Evolutionary conservation across 2,797 vertebrate genomes (phyloP), one percentile per base, ranked within the genome.

Genomic region (Austrolebias charrua): DNA sequence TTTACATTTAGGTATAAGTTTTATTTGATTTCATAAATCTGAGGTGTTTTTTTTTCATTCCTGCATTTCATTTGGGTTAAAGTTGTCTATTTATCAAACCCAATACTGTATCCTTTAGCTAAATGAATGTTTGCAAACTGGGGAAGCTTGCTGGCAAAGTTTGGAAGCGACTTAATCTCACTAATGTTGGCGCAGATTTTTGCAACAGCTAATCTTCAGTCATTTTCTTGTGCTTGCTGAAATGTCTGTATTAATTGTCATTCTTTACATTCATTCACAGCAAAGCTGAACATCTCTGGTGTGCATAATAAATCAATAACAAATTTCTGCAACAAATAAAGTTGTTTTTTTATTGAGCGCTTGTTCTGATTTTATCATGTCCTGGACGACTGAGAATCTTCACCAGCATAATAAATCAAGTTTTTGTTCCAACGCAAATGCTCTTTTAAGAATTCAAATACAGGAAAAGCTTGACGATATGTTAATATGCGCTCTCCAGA

Each of bases 301-400:
- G 61, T 75, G 68, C 61, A 75, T 69, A 75, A 74, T 81, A 65
- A 81, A 78, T 72, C 72, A 66, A n/a, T n/a, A n/a, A n/a, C n/a
- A n/a, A n/a, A n/a, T n/a, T n/a, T n/a, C n/a, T n/a, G n/a, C n/a
- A n/a, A n/a, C n/a, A n/a, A n/a, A n/a, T n/a, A n/a, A n/a, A n/a
- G n/a, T n/a, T n/a, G n/a, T n/a, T n/a, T n/a, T n/a, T n/a, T n/a
- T n/a, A n/a, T n/a, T n/a, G n/a, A n/a, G n/a, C n/a, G n/a, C n/a
- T n/a, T n/a, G n/a, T n/a, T n/a, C n/a, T n/a, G n/a, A n/a, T n/a
- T n/a, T n/a, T n/a, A n/a, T n/a, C n/a, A n/a, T n/a, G n/a, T n/a
- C n/a, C n/a, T n/a, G n/a, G n/a, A n/a, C n/a, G n/a, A n/a, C n/a
- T n/a, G n/a, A n/a, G n/a, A n/a, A n/a, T n/a, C n/a, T n/a, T n/a